These are phyloP conservation scores for Sphaerophoria taeniata DNA, from an alignment of 2,888 invertebrate genomes.

Conservation along the genomic window DNA sequence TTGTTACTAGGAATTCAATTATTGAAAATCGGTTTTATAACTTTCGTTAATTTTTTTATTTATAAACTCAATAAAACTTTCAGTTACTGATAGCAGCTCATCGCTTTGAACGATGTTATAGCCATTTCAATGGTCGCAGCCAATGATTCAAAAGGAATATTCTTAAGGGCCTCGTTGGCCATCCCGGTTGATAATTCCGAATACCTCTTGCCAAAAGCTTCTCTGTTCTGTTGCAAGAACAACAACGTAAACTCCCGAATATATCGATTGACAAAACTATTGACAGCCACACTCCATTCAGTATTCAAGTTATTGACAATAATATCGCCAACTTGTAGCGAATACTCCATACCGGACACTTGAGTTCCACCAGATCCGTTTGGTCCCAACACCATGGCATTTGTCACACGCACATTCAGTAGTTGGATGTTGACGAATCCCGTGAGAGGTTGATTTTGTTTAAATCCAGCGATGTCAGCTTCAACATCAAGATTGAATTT, in stretches of 20 bases:
- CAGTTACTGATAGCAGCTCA: constrained; percentile 23
- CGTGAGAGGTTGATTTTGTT: constrained; percentile 18
- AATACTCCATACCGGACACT: constrained; percentile 75
- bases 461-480: constrained; percentile 74
- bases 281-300: constrained; percentile 76
- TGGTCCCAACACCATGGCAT: constrained; percentile 28
- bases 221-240: constrained; percentile 48
- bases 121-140: neutral
- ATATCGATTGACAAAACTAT: constrained; percentile 75
- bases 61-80: neutral
- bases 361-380: constrained; percentile 73
- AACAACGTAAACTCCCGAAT: constrained; percentile 65
- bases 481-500: constrained; percentile 62
- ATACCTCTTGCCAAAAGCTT: constrained; percentile 19
- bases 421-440: constrained; percentile 38
- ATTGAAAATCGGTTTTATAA: too few species aligned
- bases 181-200: constrained; percentile 18
- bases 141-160: constrained; percentile 28
- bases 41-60: too few species aligned
- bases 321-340: constrained; percentile 76
- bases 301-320: constrained; percentile 76
- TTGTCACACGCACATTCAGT: constrained; percentile 31
- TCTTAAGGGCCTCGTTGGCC: constrained; percentile 29
- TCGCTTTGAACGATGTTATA: constrained; percentile 43
- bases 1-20: too few species aligned